phyloP scores from a whole-genome alignment of 2,113 vertebrate species.

The Prolemur simus region DNA sequence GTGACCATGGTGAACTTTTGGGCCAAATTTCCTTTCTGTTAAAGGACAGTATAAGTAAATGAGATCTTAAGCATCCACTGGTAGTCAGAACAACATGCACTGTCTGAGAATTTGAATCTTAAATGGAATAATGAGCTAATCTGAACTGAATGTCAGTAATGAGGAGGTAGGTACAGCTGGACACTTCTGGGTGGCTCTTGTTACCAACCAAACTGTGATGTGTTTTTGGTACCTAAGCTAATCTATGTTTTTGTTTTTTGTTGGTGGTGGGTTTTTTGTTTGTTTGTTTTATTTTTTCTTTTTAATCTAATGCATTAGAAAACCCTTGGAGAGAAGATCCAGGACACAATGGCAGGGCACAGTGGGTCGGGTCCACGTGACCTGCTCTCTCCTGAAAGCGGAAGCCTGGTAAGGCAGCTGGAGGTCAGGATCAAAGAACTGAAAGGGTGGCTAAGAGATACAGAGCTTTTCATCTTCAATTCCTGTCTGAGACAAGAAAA shows the following conservation, averaged over 20 bases:
- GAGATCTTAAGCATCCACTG: neutral
- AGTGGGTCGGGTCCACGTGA: conserved; percentile 85
- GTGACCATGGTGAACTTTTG: conserved; percentile 53
- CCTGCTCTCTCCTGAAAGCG: conserved; percentile 93
- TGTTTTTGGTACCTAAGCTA: conserved; percentile 73
- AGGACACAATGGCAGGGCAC: conserved; percentile 84
- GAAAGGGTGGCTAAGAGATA: conserved; percentile 97
- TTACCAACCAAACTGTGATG: conserved; percentile 61
- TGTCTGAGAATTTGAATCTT: neutral
- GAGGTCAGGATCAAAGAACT: conserved; percentile 96
- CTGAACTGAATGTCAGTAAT: conserved; percentile 52
- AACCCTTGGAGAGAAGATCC: conserved; percentile 89
- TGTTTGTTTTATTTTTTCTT: conserved; percentile 61
- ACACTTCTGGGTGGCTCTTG: conserved; percentile 62
- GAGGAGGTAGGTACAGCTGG: conserved; percentile 26
- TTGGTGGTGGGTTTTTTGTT: conserved; percentile 1
- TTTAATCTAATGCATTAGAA: conserved; percentile 87
- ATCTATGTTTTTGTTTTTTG: conserved; percentile 81
- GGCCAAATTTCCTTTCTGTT: conserved; percentile 62
- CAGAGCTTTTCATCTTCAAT: conserved; percentile 99
- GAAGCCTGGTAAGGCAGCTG: conserved; percentile 94
- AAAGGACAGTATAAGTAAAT: conserved; percentile 33
- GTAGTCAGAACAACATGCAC: neutral
- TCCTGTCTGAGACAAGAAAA: conserved; percentile 93
- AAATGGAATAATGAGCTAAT: conserved; percentile 6